Evolutionary conservation across 1,140 invertebrate genomes (phyloP).

Genomic region (Papilio xuthus): DNA sequence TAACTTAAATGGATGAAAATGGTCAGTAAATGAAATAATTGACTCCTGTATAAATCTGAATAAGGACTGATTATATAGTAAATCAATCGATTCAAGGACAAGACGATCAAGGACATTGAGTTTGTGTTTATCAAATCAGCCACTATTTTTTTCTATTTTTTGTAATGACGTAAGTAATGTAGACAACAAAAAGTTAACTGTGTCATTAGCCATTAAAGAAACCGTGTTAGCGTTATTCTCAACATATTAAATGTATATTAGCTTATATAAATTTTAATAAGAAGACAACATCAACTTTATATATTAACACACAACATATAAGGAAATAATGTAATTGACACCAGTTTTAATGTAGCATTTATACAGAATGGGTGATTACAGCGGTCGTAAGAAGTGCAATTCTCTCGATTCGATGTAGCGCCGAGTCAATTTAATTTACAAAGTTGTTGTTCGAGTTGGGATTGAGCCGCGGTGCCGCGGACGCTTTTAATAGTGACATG

Average conservation of each 20-base stretch:
- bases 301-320: slow-evolving; percentile 33
- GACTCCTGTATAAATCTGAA: not conserved
- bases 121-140: not conserved
- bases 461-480: slow-evolving; percentile 28
- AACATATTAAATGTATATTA: slow-evolving; percentile 15
- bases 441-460: slow-evolving; percentile 38
- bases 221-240: slow-evolving; percentile 13
- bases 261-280: slow-evolving; percentile 34
- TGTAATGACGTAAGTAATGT: not conserved
- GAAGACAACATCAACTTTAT: slow-evolving; percentile 28
- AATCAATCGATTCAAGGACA: not conserved
- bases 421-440: slow-evolving; percentile 43
- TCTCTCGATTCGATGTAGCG: slow-evolving; percentile 39
- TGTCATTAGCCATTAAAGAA: slow-evolving; percentile 8
- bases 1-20: not conserved
- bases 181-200: slow-evolving; percentile 12
- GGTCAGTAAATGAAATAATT: not conserved
- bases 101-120: no score
- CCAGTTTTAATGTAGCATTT: slow-evolving; percentile 41
- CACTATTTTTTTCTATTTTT: slow-evolving; percentile 5
- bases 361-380: slow-evolving; percentile 36
- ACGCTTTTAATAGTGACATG: slow-evolving; percentile 38
- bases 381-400: slow-evolving; percentile 40
- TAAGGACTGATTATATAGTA: not conserved
- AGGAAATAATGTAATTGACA: slow-evolving; percentile 42